phyloP scores from a whole-genome alignment of 2,888 invertebrate genomes.

The Lordiphosa andalusiaca region DNA sequence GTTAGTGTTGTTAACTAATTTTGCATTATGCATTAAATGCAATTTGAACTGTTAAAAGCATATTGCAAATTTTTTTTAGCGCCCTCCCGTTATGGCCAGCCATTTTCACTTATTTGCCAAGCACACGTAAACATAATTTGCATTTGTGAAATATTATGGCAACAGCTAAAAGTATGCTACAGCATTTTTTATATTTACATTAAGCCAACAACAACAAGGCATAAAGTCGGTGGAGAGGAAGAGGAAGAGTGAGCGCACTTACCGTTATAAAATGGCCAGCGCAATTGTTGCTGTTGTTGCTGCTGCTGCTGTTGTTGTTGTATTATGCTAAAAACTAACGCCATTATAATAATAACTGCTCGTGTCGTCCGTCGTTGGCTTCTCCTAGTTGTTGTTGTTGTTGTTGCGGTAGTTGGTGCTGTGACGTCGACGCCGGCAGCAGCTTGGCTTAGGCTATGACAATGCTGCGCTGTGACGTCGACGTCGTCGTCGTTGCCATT shows the following conservation, averaged over 20 bases:
- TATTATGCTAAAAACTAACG: slow-evolving; percentile 65
- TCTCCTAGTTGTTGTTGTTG: slow-evolving; percentile 18
- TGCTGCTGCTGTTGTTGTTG: slow-evolving; percentile 38
- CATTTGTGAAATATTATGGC: slow-evolving; percentile 50
- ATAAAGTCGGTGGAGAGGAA: slow-evolving; percentile 29
- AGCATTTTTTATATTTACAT: slow-evolving; percentile 29
- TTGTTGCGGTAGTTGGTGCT: slow-evolving; percentile 27
- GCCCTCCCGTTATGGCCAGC: slow-evolving; percentile 13
- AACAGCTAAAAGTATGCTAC: slow-evolving; percentile 21
- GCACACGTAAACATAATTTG: slow-evolving; percentile 52
- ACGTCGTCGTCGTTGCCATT: slow-evolving; percentile 21
- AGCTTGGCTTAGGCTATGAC: slow-evolving; percentile 2
- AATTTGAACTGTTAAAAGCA: slow-evolving; percentile 53
- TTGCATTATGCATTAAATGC: slow-evolving; percentile 48
- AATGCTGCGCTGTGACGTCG: slow-evolving; percentile 28
- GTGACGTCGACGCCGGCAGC: slow-evolving; percentile 16
- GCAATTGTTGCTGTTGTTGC: slow-evolving; percentile 31
- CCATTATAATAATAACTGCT: slow-evolving; percentile 61
- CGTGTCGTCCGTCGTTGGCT: slow-evolving; percentile 17
- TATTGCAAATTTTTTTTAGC: slow-evolving; percentile 32
- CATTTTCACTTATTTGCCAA: slow-evolving; percentile 35
- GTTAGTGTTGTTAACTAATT: slow-evolving; percentile 26
- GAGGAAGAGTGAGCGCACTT: slow-evolving; percentile 40
- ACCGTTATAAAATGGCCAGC: slow-evolving; percentile 54
- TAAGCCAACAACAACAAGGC: slow-evolving; percentile 2